Percentiles rank a stretch among this genome's conserved stretches.
phyloP scores from a whole-genome alignment of 2,113 vertebrate species.

The Cyprinus carpio region DNA sequence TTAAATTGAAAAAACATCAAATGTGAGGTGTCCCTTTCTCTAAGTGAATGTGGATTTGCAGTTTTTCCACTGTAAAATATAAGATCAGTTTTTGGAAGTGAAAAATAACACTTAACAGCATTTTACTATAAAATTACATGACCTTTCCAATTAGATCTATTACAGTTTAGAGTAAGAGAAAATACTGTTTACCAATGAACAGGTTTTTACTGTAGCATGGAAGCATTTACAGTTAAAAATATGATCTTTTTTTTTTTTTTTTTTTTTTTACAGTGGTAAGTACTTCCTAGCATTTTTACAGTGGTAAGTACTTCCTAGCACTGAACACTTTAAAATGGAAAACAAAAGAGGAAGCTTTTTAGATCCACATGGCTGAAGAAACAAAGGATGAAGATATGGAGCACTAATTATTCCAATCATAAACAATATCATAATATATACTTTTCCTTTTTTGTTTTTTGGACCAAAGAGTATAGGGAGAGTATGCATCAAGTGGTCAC shows the following conservation, averaged over 20 bases:
- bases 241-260: neutral
- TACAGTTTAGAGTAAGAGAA: neutral
- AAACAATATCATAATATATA: neutral
- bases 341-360: conserved; percentile 26
- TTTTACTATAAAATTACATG: neutral
- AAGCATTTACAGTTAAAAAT: neutral
- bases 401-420: neutral
- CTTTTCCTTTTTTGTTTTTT: neutral
- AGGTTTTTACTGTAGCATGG: neutral
- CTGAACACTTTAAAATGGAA: neutral
- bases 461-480: neutral
- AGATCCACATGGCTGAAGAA: neutral
- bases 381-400: neutral
- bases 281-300: neutral
- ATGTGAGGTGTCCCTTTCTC: neutral
- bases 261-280: neutral
- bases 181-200: neutral
- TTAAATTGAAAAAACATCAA: neutral
- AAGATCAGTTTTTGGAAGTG: neutral
- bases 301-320: neutral
- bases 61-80: neutral
- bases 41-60: neutral
- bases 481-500: neutral
- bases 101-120: neutral
- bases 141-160: neutral